Conservation (phyloP, 2,113 vertebrate species). For the Lycocorax pyrrhopterus region DNA sequence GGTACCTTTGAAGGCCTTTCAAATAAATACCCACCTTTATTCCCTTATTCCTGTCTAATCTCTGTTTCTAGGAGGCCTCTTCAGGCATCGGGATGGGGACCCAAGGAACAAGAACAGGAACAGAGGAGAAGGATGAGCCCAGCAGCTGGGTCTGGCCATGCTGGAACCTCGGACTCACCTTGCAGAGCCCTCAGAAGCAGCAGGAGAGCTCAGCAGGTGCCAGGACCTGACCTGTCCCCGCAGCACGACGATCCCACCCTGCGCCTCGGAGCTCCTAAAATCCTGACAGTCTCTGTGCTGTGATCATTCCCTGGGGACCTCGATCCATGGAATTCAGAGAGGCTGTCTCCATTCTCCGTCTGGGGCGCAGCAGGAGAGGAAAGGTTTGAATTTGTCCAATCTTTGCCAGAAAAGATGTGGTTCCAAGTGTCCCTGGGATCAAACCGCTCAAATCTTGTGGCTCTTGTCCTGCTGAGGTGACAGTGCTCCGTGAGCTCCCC, state of each 20-base stretch:
- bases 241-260: not conserved
- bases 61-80: too few species aligned
- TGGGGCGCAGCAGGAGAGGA: not conserved
- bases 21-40: too few species aligned
- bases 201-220: not conserved
- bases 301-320: not conserved
- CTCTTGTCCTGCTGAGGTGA: not conserved
- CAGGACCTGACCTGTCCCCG: rapidly evolving
- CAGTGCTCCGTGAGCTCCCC: rapidly evolving
- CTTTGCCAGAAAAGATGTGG: not conserved
- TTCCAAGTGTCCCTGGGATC: not conserved
- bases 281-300: not conserved
- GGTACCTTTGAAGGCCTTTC: too few species aligned
- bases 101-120: rapidly evolving
- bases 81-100: not conserved
- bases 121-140: not conserved
- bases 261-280: not conserved
- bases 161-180: not conserved
- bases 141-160: not conserved
- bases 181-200: not conserved
- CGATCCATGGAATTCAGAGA: not conserved
- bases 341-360: not conserved
- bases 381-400: not conserved
- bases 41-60: too few species aligned
- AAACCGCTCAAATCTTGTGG: too few species aligned